Evolutionary conservation across 2,888 invertebrate species (phyloP), one percentile per base, ranked within the genome.

Genomic region (Drosophila hamatofila): DNA sequence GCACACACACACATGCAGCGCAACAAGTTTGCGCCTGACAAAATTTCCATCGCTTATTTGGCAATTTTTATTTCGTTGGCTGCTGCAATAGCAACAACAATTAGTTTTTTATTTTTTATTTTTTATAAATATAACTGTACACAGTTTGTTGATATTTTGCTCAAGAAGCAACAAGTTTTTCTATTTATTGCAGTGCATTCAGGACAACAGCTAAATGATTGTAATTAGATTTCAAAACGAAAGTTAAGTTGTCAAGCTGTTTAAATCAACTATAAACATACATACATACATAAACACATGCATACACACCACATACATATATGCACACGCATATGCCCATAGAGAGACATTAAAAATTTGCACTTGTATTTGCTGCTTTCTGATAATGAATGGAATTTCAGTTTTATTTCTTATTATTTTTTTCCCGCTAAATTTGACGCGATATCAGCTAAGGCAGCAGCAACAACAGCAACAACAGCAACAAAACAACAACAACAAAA

Each of bases 21-120:
- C 83, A 84, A 84, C 87, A 84, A 84, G 83, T 83, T 83, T 86
- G 81, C 79, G 83, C 68, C 78, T 83, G 77, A 83, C 83, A 87
- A 83, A 83, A 84, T 84, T 58, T 87, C 78, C 83, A 87, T 78
- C 65, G 75, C 75, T 66, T 78, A 78, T 78, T 78, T 78, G 78
- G 75, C 78, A 78, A 72, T 71, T 75, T 75, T 71, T 62, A 56
- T 74, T 65, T 60, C 27, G 76, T 49, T 70, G 65, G 58, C 64
- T 71, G 64, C 64, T 55, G 48, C 75, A 61, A 46, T 62, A 60
- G 12, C 52, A 60, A 18, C 51, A 65, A 30, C 37, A 65, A 23
- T 35, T 52, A 23, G 42, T 33, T 9, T 41, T 30, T 54, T 16
- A 4, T 42, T 8, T 16, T 44, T 8, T 16, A 27, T 3, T 14